phyloP scores from a whole-genome alignment of 2,113 vertebrate genomes.

The Festucalex cinctus region DNA sequence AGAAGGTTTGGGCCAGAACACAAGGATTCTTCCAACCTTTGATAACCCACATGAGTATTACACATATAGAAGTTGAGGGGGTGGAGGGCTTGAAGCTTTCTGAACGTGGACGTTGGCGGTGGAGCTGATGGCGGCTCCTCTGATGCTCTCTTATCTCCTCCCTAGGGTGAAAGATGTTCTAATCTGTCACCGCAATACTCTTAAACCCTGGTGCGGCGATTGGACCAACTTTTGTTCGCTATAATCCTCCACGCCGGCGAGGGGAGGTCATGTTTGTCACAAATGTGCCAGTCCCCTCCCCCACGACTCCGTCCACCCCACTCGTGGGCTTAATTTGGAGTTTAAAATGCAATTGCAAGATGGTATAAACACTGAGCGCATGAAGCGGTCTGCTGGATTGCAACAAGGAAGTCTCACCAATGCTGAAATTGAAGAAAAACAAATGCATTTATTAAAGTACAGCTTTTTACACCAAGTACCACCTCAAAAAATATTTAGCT shows the following conservation, averaged over 20 bases:
- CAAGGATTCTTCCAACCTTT: constrained; percentile 29
- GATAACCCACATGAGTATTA: constrained; percentile 24
- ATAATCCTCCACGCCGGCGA: constrained; percentile 65
- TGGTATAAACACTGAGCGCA: constrained; percentile 73
- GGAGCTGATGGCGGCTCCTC: constrained; percentile 46
- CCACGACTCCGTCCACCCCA: neutral
- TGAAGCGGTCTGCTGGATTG: constrained; percentile 17
- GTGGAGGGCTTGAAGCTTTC: constrained; percentile 46
- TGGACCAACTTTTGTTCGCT: constrained; percentile 70
- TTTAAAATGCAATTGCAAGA: constrained; percentile 73
- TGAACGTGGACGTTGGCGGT: constrained; percentile 37
- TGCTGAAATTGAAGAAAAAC: neutral
- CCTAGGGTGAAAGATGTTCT: constrained; percentile 64
- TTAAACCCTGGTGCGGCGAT: constrained; percentile 63
- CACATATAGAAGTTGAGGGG: neutral
- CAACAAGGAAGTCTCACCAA: neutral
- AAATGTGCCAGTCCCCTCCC: constrained; percentile 33
- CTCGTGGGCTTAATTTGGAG: constrained; percentile 66
- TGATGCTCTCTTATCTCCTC: constrained; percentile 66
- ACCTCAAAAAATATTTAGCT: neutral
- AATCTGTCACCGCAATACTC: constrained; percentile 63
- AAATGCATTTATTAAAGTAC: neutral
- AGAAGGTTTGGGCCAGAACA: constrained; percentile 11
- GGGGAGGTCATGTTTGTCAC: constrained; percentile 76
- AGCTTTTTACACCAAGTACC: neutral